A percentile compares a stretch with the other conserved stretches of the same genome.
These are phyloP conservation scores for Myotis lucifugus DNA, from an alignment of 2,113 vertebrate species.

Conservation along the genomic window DNA sequence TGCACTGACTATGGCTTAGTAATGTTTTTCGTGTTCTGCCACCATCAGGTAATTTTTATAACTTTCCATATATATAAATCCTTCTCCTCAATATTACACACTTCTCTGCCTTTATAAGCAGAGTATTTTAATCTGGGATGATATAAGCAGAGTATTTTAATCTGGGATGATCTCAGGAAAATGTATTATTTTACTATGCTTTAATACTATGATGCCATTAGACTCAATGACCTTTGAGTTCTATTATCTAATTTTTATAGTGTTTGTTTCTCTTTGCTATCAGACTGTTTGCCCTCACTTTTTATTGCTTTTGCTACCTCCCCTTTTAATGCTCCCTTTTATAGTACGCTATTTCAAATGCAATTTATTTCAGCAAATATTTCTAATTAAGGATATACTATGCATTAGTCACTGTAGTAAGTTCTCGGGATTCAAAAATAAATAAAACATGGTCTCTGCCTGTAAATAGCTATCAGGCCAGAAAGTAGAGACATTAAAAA, in stretches of 20 bases:
- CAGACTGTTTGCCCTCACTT: background rate
- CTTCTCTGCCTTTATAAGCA: background rate
- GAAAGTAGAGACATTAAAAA: background rate
- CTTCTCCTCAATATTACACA: background rate
- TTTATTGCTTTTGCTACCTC: background rate
- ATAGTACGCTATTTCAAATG: background rate
- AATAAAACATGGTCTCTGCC: background rate
- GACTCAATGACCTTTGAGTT: slow-evolving; percentile 3
- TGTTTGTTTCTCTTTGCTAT: background rate
- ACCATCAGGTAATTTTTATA: background rate
- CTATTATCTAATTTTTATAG: slow-evolving; percentile 28
- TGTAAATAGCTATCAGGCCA: background rate
- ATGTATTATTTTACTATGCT: background rate
- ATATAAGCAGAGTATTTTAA: background rate
- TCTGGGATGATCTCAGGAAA: background rate
- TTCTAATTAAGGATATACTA: background rate
- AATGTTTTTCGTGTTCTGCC: slow-evolving; percentile 8
- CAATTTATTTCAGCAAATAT: background rate
- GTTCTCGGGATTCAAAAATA: background rate
- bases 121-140: background rate
- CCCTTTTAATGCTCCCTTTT: background rate
- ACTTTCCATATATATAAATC: background rate
- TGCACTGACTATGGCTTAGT: background rate
- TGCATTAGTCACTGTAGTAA: background rate
- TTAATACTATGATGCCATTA: background rate